A percentile compares a stretch with the other conserved stretches of the same genome.
Evolutionary conservation across 2,113 vertebrate species (phyloP).

Genomic region (Semnornis frantzii): DNA sequence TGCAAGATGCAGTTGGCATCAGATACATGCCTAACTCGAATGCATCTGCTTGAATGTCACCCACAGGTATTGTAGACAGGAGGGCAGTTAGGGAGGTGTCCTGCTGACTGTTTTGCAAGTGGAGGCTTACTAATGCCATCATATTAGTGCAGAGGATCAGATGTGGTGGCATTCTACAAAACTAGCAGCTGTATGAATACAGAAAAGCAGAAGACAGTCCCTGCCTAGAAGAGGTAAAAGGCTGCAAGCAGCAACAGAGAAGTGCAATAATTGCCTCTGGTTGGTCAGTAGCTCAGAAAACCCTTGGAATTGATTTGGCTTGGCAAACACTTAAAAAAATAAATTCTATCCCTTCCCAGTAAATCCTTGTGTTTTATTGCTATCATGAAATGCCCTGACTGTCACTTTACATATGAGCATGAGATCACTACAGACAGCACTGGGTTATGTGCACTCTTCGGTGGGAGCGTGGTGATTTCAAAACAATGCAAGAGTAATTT

Average conservation of each 20-base stretch:
- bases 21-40: not conserved
- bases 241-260: not conserved
- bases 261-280: constrained; percentile 19
- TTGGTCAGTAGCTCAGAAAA: constrained; percentile 47
- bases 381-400: not conserved
- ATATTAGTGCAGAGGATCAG: not conserved
- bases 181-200: not conserved
- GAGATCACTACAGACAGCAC: not conserved
- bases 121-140: not conserved
- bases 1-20: constrained; percentile 51
- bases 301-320: constrained; percentile 16
- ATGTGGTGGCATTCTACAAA: not conserved
- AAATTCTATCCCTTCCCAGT: constrained; percentile 25
- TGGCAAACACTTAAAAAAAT: not conserved
- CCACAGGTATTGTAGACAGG: not conserved
- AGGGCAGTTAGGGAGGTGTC: not conserved
- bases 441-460: not conserved
- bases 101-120: not conserved
- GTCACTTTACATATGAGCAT: not conserved
- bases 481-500: not conserved
- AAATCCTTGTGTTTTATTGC: constrained; percentile 2
- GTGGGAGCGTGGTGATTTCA: not conserved
- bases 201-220: not conserved
- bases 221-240: constrained; percentile 4
- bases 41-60: not conserved